Percentiles rank a stretch among this genome's conserved stretches.
Evolutionary conservation across 1,140 invertebrate genomes (phyloP).

Genomic region (Tenebrio molitor): DNA sequence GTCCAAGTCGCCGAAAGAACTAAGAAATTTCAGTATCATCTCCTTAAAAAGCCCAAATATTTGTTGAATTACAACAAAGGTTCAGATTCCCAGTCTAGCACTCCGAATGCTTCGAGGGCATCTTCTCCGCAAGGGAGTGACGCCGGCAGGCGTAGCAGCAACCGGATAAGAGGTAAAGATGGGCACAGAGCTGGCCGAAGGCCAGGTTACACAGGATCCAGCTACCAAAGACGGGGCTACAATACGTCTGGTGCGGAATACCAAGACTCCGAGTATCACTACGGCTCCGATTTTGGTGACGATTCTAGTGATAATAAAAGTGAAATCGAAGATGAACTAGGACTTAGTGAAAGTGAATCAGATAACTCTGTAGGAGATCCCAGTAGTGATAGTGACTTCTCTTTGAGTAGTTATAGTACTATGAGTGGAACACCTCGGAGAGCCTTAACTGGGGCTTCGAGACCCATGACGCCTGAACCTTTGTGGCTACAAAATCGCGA

Average conservation of each 20-base stretch:
- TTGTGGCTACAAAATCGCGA: slow-evolving; percentile 87
- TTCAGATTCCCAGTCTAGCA: slow-evolving; percentile 79
- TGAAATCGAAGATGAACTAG: slow-evolving; percentile 80
- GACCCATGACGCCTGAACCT: slow-evolving; percentile 88
- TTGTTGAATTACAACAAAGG: slow-evolving; percentile 78
- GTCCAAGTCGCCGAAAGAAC: slow-evolving; percentile 85
- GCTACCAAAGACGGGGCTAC: slow-evolving; percentile 77
- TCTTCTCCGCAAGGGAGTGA: slow-evolving; percentile 82
- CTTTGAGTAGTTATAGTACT: slow-evolving; percentile 82
- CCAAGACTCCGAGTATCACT: slow-evolving; percentile 89
- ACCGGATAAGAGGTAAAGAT: slow-evolving; percentile 71
- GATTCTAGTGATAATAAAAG: slow-evolving; percentile 84
- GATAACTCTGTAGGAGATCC: slow-evolving; percentile 77
- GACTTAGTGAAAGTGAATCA: slow-evolving; percentile 75
- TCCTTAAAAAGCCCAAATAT: slow-evolving; percentile 94
- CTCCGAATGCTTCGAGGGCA: slow-evolving; percentile 81
- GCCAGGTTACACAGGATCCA: slow-evolving; percentile 72
- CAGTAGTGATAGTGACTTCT: slow-evolving; percentile 87
- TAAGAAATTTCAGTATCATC: slow-evolving; percentile 87
- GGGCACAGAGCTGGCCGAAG: slow-evolving; percentile 70
- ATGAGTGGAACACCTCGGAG: slow-evolving; percentile 76
- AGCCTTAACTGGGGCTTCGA: slow-evolving; percentile 66
- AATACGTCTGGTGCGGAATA: slow-evolving; percentile 80
- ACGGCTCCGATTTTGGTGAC: slow-evolving; percentile 91
- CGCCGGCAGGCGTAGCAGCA: slow-evolving; percentile 75